These are phyloP conservation scores for Philhelius pedissequus DNA, from an alignment of 2,888 invertebrate genomes.

Conservation along the genomic window DNA sequence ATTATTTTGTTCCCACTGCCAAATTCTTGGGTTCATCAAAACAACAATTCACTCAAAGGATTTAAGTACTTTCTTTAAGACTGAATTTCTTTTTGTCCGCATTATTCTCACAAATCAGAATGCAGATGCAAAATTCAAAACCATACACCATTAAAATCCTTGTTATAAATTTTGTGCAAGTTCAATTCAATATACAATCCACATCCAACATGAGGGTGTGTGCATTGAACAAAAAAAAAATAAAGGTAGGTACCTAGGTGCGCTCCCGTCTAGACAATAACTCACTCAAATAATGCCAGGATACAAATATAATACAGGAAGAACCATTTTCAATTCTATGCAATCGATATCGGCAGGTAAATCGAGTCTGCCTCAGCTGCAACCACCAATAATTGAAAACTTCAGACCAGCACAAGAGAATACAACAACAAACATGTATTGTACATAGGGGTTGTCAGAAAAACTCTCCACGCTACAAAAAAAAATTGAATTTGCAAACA, in stretches of 20 bases:
- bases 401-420: background rate
- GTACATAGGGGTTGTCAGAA: constrained; percentile 17
- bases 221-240: background rate
- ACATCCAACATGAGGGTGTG: constrained; percentile 46
- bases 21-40: no score
- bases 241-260: constrained; percentile 27
- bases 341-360: constrained; percentile 53
- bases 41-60: background rate
- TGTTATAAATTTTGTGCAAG: background rate
- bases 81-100: background rate
- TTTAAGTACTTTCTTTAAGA: background rate
- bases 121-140: constrained; percentile 14
- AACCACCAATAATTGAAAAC: constrained; percentile 32
- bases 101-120: background rate
- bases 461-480: background rate
- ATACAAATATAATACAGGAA: background rate
- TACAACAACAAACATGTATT: background rate
- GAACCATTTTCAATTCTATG: constrained; percentile 13
- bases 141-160: constrained; percentile 24
- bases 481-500: constrained; percentile 39
- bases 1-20: background rate
- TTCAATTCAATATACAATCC: constrained; percentile 10
- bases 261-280: constrained; percentile 62
- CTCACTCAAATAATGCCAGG: constrained; percentile 42
- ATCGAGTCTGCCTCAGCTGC: constrained; percentile 46